Percentiles rank a stretch among this genome's conserved stretches.
Conservation (phyloP, 1,140 invertebrate genomes). For the Drosophila tristis region DNA sequence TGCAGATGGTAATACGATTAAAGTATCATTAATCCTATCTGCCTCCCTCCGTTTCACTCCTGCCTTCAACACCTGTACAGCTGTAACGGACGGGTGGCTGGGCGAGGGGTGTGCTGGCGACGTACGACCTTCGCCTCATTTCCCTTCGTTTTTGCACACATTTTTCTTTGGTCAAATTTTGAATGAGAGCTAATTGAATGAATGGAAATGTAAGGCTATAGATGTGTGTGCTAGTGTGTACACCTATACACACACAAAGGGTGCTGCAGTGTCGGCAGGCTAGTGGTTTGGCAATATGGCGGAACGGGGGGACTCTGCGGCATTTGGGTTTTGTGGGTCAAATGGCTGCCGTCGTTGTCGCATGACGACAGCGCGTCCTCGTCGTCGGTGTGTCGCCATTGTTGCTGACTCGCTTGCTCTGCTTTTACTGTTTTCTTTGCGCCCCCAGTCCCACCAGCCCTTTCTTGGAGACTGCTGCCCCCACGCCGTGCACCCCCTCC, state of each 20-base stretch:
- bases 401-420: neutral
- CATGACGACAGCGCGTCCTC: constrained; percentile 23
- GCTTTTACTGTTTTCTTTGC: neutral
- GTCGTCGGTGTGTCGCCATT: constrained; percentile 41
- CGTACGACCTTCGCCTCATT: constrained; percentile 33
- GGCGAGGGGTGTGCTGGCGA: too few species aligned
- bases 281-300: constrained; percentile 1
- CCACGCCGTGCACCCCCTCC: neutral
- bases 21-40: too few species aligned
- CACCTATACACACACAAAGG: neutral
- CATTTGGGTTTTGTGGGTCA: constrained; percentile 70
- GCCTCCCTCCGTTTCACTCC: too few species aligned
- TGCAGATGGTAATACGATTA: too few species aligned
- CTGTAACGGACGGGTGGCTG: too few species aligned
- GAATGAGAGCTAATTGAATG: constrained; percentile 54
- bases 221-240: neutral
- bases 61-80: too few species aligned
- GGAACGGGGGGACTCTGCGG: constrained; percentile 39
- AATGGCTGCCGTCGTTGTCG: constrained; percentile 40
- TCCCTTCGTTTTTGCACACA: constrained; percentile 13
- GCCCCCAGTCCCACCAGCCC: neutral
- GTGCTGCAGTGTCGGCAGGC: too few species aligned
- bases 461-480: constrained; percentile 8
- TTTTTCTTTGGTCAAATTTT: constrained; percentile 28
- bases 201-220: constrained; percentile 42